Evolutionary conservation across 2,113 vertebrate species (phyloP).

Genomic region (Cisticola juncidis): DNA sequence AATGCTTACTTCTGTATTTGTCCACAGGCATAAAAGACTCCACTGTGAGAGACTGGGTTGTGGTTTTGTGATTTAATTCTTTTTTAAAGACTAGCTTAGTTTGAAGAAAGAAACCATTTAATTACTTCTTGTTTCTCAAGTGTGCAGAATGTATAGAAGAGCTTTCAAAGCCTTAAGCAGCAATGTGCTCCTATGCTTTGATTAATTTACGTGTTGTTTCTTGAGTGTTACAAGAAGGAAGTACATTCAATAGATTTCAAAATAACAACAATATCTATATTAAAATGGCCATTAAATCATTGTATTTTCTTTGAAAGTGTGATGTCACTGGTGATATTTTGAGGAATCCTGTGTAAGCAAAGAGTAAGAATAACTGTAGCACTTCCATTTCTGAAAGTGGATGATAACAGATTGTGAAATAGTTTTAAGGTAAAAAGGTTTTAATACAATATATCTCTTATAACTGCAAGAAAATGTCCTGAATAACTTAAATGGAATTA

Average conservation of each 20-base stretch:
- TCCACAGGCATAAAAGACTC: slow-evolving; percentile 1
- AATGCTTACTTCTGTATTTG: slow-evolving; percentile 28
- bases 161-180: background rate
- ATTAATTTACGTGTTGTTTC: background rate
- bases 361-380: background rate
- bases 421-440: background rate
- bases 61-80: background rate
- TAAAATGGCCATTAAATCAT: background rate
- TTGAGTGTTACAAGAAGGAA: background rate
- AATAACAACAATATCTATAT: background rate
- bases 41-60: background rate
- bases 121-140: slow-evolving; percentile 30
- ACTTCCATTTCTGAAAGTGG: background rate
- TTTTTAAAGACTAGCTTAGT: background rate
- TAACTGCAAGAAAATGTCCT: background rate
- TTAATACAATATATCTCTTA: background rate
- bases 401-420: background rate
- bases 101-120: slow-evolving; percentile 18
- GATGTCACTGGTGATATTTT: background rate
- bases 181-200: background rate
- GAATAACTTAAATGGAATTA: background rate
- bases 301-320: background rate
- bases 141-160: background rate
- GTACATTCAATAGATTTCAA: background rate
- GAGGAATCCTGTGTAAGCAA: background rate